Percentiles rank a stretch among this genome's conserved stretches.
phyloP scores from a whole-genome alignment of 1,140 invertebrate species.

The Arctopsyche grandis region DNA sequence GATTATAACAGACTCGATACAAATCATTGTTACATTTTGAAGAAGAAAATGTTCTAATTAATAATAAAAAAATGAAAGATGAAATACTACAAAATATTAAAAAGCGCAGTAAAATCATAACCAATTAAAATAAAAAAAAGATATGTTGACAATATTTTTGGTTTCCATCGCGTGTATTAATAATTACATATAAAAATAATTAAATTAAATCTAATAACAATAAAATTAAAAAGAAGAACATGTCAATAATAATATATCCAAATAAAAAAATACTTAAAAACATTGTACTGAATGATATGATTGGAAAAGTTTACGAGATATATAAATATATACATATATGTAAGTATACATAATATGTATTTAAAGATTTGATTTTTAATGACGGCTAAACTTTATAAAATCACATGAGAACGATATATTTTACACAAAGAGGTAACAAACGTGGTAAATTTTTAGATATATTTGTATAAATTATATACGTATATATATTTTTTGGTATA shows the following conservation, averaged over 20 bases:
- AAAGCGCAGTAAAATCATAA: conserved; percentile 14
- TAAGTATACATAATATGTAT: neutral
- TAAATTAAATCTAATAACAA: conserved; percentile 27
- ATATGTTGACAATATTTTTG: conserved; percentile 55
- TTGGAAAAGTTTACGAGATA: conserved; percentile 8
- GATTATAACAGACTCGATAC: conserved; percentile 31
- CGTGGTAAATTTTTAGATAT: neutral
- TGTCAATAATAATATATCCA: conserved; percentile 10
- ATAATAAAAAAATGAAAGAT: conserved; percentile 30
- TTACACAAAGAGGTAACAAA: conserved; percentile 33
- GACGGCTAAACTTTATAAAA: neutral
- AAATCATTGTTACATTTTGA: conserved; percentile 42
- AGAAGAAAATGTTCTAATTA: conserved; percentile 16
- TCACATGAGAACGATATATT: conserved; percentile 16
- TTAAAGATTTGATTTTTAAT: conserved; percentile 3
- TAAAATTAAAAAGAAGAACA: neutral
- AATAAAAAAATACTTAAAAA: conserved; percentile 24
- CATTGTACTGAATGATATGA: conserved; percentile 22
- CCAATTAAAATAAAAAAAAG: conserved; percentile 35
- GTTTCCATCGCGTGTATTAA: conserved; percentile 35
- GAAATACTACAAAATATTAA: conserved; percentile 27
- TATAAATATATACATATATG: neutral
- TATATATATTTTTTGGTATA: conserved; percentile 15
- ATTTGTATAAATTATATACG: neutral
- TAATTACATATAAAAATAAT: conserved; percentile 22